Base-by-base conservation (phyloP, 2,797 vertebrate genomes). In the Perodicticus potto region DNA sequence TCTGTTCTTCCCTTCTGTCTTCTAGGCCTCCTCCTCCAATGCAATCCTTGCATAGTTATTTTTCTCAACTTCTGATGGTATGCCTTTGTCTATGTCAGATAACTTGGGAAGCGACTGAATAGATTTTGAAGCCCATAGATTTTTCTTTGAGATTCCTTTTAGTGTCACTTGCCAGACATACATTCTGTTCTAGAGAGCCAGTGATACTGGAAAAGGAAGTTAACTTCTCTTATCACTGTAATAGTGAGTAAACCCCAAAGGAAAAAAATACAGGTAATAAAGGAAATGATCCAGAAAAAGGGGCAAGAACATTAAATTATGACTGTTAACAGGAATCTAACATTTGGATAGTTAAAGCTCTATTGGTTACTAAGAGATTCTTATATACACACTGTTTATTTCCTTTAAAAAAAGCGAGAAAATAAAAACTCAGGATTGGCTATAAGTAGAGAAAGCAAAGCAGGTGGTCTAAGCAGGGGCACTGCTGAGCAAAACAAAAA, bases 251-350 rank as follows among this genome's bases (percentile, higher is more conserved):
- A 63, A 34, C 23, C 63, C 43, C 78, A 16, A 29, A 85, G 43
- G 69, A 43, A 87, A 85, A 27, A 88, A 70, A 14, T 7, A 53
- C 29, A 61, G 63, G 19, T 8, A 49, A 53, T n/a, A 27, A 73
- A 69, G 53, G 40, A 77, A 74, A 87, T 22, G 86, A 81, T 16
- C 53, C 65, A 89, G 93, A 55, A 45, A 81, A 82, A 86, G 27
- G 45, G 34, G 11, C 34, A 69, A 8, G 20, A 73, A 78, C 92
- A 43, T n/a, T 14, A 59, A 34, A 25, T 1, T 80, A 5, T 65
- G 45, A 59, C 1, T 77, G 14, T 7, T 32, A 86, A 53, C 0
- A 57, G 89, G 34, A 91, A 40, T 25, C 72, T 40, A 82, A 82
- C 19, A n/a, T 43, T 65, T 49, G 14, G 45, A 29, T 2, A 76